Base-by-base conservation (phyloP, 2,888 invertebrate species). In the Drosophila lacicola region DNA sequence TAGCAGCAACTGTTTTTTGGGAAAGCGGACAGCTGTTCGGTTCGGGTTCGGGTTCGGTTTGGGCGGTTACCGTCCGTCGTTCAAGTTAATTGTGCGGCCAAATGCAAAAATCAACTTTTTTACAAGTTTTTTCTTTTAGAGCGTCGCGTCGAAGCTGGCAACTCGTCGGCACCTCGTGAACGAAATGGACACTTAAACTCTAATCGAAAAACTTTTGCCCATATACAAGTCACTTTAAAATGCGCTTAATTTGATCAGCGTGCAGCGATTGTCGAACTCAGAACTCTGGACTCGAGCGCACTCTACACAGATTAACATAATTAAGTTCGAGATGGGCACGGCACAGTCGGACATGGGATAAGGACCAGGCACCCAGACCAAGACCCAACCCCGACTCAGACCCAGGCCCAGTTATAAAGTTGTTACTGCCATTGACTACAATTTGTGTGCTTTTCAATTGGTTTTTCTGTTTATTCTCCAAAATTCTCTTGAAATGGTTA, bases 221-320 rank as follows among this genome's bases (percentile, higher is more conserved):
- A 88, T 88, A 85, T 86, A 85, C 83, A 85, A 88, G 83, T 85
- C 86, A 86, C 86, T 85, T 85, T 80, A 88, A 86, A 85, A 85
- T 75, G 82, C 78, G 85, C 88, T 85, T 85, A 85, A 85, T 85
- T 85, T 88, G 86, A 88, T 85, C 85, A 83, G 83, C 86, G 74
- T 76, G 86, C 71, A 85, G 84, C 82, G 87, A 86, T 83, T 83
- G 82, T 81, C 84, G 83, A 47, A 39, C 56, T 49, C 62, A 47
- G 33, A 39, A 51, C 61, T 53, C 21, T n/a, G 21, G 37, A 34
- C 42, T 62, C 17, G 25, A 53, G 53, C 45, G 10, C 64, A 39
- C 64, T 33, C 44, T 55, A 63, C 50, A 65, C 67, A 83, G 84
- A 87, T 83, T 83, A 87, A 72, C 84, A 87, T 83, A 84, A 83